These are phyloP conservation scores for Cephalopterus ornatus DNA, from an alignment of 2,113 vertebrate species.

Conservation along the genomic window DNA sequence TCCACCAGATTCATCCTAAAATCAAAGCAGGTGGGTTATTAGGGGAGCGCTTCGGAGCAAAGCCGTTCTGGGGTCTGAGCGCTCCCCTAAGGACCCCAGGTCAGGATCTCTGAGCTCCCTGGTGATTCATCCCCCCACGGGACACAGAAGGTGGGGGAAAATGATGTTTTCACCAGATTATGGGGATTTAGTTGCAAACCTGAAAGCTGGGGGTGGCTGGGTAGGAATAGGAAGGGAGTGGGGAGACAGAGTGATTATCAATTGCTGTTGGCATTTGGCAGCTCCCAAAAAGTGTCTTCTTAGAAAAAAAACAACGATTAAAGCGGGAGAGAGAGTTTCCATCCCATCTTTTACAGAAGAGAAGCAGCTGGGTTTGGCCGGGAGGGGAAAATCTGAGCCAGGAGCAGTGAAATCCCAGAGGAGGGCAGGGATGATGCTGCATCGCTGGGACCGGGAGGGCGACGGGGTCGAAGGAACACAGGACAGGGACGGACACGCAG, in stretches of 20 bases:
- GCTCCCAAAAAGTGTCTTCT: background rate
- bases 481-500: fast-evolving
- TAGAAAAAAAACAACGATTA: background rate
- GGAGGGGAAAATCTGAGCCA: background rate
- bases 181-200: background rate
- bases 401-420: background rate
- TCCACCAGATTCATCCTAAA: background rate
- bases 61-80: fast-evolving
- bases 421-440: background rate
- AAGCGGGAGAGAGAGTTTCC: background rate
- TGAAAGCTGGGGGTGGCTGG: background rate
- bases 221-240: background rate
- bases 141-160: fast-evolving
- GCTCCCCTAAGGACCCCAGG: background rate
- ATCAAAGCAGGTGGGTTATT: too few relatives aligned
- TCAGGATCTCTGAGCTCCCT: background rate
- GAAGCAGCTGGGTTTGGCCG: background rate
- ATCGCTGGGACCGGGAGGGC: fast-evolving
- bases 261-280: fast-evolving
- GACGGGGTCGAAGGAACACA: background rate
- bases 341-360: background rate
- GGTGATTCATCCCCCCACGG: fast-evolving
- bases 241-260: fast-evolving
- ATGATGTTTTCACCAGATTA: fast-evolving
- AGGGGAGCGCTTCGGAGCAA: background rate